Evolutionary conservation across 1,140 invertebrate genomes (phyloP), one percentile per base, ranked within the genome.

Genomic region (Eciton burchellii): DNA sequence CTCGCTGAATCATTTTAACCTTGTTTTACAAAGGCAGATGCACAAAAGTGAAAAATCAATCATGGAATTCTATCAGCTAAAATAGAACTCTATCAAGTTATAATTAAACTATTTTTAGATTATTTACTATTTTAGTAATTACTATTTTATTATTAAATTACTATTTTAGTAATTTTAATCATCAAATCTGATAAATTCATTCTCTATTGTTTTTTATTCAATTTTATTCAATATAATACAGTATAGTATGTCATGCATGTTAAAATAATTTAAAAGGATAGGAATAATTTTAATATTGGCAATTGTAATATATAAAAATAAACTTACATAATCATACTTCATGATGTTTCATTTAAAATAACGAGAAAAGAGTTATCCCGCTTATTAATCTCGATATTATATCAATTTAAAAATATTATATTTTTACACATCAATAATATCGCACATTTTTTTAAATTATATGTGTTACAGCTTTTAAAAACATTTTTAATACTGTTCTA

Each of bases 21-120:
- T 87, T 66, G 60, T 52, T 59, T 45, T 77, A 19, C 56, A 24
- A 2, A 76, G 57, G 49, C 82, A 88, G 85, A 87, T 85, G 76
- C 11, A 62, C 26, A 84, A 88, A 88, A 88, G 84, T 82, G 71
- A 88, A 87, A 82, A 84, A 79, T 73, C 57, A 62, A 54, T 24
- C 77, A 52, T 19, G 66, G 82, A 84, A 88, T 88, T 47, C 66
- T 88, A 88, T 88, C 87, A n/a, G n/a, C n/a, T n/a, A n/a, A n/a
- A n/a, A n/a, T n/a, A n/a, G n/a, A n/a, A n/a, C n/a, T n/a, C 76
- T 82, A 88, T 88, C 76, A 82, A 81, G 85, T 62, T 87, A 87
- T 84, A 87, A n/a, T n/a, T n/a, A 82, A 85, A 88, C 85, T 84
- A 87, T 84, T 88, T n/a, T n/a, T n/a, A n/a, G n/a, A n/a, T n/a